Conservation (phyloP, 2,113 vertebrate species). For the Silurus meridionalis region DNA sequence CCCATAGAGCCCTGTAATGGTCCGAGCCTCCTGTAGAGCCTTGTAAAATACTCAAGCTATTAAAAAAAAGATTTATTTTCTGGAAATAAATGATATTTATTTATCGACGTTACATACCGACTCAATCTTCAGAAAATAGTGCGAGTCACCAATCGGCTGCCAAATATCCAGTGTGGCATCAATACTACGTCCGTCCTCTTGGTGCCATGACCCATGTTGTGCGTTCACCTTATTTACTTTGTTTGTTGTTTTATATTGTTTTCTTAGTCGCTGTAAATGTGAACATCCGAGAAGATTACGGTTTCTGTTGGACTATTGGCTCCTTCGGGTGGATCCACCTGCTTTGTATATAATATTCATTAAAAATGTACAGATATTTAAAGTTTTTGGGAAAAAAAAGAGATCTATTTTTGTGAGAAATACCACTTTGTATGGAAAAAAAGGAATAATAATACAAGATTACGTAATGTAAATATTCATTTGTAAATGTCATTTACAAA, state of each 20-base stretch:
- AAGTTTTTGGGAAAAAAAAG: slow-evolving; percentile 95
- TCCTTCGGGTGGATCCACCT: slow-evolving; percentile 86
- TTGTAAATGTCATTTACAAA: slow-evolving; percentile 98
- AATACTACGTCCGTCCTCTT: slow-evolving; percentile 72
- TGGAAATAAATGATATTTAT: slow-evolving; percentile 53
- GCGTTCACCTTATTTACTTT: slow-evolving; percentile 64
- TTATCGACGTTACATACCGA: slow-evolving; percentile 50
- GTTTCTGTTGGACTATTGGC: slow-evolving; percentile 71
- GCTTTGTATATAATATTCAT: slow-evolving; percentile 88
- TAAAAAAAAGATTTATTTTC: slow-evolving; percentile 57
- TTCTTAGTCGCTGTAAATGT: slow-evolving; percentile 81
- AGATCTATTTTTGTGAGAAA: slow-evolving; percentile 99
- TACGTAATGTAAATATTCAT: slow-evolving; percentile 96
- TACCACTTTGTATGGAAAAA: slow-evolving; percentile 93
- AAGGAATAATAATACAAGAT: slow-evolving; percentile 52
- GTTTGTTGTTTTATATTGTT: slow-evolving; percentile 44
- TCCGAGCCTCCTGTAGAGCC: slow-evolving; percentile 62
- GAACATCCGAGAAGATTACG: slow-evolving; percentile 69
- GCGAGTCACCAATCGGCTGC: slow-evolving; percentile 82
- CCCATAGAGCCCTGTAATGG: not conserved
- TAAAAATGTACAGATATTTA: slow-evolving; percentile 72
- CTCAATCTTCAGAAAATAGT: slow-evolving; percentile 30
- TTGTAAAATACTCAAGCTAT: slow-evolving; percentile 69
- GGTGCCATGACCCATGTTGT: slow-evolving; percentile 62
- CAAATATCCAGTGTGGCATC: slow-evolving; percentile 75